A percentile compares a stretch with the other conserved stretches of the same genome.
Conservation (phyloP, 2,797 vertebrate genomes). For the Lithobates pipiens region DNA sequence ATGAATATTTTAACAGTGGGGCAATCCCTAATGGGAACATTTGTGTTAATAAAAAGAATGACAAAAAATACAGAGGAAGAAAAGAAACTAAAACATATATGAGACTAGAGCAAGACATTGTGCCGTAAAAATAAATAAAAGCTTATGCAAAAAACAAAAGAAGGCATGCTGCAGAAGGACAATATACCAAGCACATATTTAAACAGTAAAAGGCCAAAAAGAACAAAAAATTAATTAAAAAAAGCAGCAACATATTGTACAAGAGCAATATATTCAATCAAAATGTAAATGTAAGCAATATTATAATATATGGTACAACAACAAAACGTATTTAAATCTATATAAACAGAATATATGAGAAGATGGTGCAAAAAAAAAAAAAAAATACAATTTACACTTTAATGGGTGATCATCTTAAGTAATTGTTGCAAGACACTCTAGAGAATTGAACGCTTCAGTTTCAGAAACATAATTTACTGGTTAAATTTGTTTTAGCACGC, state of each 20-base stretch:
- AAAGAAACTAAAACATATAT: constrained; percentile 68
- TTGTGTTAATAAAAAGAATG: constrained; percentile 74
- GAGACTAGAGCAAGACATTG: constrained; percentile 69
- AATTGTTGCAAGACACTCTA: too few species aligned
- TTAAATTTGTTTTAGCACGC: too few species aligned
- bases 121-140: constrained; percentile 70
- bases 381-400: neutral
- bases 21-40: constrained; percentile 73
- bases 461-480: too few species aligned
- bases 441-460: too few species aligned
- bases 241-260: too few species aligned
- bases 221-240: neutral
- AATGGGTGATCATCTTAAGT: too few species aligned
- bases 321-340: neutral
- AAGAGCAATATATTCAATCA: constrained; percentile 15
- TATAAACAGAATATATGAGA: too few species aligned
- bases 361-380: neutral
- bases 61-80: constrained; percentile 67
- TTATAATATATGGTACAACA: neutral
- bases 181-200: constrained; percentile 62
- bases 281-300: neutral
- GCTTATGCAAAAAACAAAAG: constrained; percentile 71
- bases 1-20: constrained; percentile 70
- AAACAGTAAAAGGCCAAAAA: constrained; percentile 62
- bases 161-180: constrained; percentile 72